These are phyloP conservation scores for Tokudaia tokunoshimensis DNA, from an alignment of 2,797 vertebrate species.

Conservation along the genomic window DNA sequence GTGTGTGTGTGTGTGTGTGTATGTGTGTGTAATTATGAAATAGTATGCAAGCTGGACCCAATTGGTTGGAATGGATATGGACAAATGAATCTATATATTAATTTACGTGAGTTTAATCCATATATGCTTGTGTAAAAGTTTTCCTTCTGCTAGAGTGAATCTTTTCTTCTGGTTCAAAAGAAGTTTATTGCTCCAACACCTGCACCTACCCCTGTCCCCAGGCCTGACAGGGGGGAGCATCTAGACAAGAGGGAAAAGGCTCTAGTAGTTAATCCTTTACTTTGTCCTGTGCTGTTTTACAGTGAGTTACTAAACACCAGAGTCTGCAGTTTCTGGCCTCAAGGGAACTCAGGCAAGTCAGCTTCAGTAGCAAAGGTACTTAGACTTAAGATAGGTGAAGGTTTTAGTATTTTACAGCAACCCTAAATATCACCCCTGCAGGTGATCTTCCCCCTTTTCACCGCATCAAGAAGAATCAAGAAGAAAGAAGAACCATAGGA, in stretches of 20 bases:
- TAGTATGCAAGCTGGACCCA: background rate
- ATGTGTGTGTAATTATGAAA: background rate
- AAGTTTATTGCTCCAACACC: background rate
- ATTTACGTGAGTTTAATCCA: background rate
- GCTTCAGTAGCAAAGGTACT: background rate
- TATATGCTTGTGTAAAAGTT: background rate
- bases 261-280: background rate
- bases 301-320: background rate
- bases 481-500: no score
- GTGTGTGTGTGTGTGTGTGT: background rate
- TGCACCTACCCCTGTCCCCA: no score
- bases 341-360: background rate
- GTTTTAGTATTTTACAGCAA: no score
- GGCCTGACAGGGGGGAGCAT: background rate
- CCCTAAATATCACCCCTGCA: no score
- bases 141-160: background rate
- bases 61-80: background rate
- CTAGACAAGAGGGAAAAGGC: background rate
- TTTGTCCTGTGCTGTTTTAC: background rate
- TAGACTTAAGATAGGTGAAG: background rate
- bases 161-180: background rate
- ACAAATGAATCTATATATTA: background rate
- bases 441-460: no score
- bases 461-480: no score
- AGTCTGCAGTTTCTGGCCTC: background rate